phyloP scores from a whole-genome alignment of 2,113 vertebrate species.

The Lamprologus speciosus region DNA sequence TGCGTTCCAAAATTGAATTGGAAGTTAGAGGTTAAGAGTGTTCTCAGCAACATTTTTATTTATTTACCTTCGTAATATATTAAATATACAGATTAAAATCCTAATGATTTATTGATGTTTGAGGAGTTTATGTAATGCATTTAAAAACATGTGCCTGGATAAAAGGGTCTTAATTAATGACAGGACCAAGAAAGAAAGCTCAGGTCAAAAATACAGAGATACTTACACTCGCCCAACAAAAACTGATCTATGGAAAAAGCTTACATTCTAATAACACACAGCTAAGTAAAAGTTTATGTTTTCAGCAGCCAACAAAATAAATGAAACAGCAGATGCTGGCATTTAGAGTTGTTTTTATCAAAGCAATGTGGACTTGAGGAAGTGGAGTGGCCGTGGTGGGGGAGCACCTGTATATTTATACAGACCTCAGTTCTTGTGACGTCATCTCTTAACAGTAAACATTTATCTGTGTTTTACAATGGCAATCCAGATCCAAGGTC shows the following conservation, averaged over 20 bases:
- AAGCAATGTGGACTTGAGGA: conserved; percentile 33
- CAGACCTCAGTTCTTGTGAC: conserved; percentile 60
- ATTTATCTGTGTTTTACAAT: conserved; percentile 43
- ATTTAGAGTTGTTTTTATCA: conserved; percentile 36
- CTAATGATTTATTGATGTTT: conserved; percentile 1
- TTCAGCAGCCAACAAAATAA: conserved; percentile 66
- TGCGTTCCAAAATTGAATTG: neutral
- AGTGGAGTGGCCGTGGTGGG: neutral
- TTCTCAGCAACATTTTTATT: neutral
- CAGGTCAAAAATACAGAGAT: neutral
- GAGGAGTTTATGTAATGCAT: neutral
- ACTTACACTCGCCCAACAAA: neutral
- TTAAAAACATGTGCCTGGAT: conserved; percentile 1
- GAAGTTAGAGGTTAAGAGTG: neutral
- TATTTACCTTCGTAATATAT: neutral
- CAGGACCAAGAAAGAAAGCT: conserved; percentile 9
- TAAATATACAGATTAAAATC: neutral
- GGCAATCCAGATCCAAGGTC: conserved; percentile 16
- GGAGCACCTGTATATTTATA: conserved; percentile 57
- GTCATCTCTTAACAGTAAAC: conserved; percentile 64
- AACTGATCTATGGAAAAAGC: conserved; percentile 11
- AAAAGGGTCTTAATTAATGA: neutral
- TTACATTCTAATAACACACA: conserved; percentile 58
- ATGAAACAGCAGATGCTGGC: conserved; percentile 36
- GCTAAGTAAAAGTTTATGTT: conserved; percentile 70